Evolutionary conservation across 2,888 invertebrate genomes (phyloP).

Genomic region (Nymphalis polychloros): DNA sequence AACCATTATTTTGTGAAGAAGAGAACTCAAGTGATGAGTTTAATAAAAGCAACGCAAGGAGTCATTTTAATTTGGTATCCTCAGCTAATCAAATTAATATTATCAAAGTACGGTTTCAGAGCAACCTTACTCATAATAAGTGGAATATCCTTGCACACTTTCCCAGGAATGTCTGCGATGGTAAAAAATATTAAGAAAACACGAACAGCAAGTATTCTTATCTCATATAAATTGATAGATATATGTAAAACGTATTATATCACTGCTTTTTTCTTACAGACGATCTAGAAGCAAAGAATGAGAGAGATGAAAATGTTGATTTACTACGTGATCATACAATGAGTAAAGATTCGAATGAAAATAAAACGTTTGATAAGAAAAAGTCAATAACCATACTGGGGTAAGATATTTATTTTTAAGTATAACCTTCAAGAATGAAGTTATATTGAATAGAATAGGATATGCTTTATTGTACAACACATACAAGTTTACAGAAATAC

Average conservation of each 20-base stretch:
- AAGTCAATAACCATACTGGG: constrained; percentile 23
- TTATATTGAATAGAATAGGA: too few relatives aligned
- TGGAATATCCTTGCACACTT: constrained; percentile 81
- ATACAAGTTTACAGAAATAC: too few relatives aligned
- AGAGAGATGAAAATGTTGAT: constrained; percentile 51
- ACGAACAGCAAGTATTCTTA: constrained; percentile 71
- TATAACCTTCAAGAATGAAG: too few relatives aligned
- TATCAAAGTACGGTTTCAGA: constrained; percentile 82
- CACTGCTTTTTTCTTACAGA: constrained; percentile 47
- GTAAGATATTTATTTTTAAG: constrained; percentile 12
- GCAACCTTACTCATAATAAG: constrained; percentile 83
- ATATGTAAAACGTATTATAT: constrained; percentile 1
- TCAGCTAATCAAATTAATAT: constrained; percentile 73
- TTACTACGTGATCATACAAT: constrained; percentile 46
- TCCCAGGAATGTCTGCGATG: constrained; percentile 83
- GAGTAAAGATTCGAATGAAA: constrained; percentile 18
- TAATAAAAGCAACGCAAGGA: constrained; percentile 83
- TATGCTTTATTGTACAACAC: too few relatives aligned
- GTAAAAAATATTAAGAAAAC: constrained; percentile 57
- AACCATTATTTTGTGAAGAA: constrained; percentile 83
- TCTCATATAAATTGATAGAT: constrained; percentile 33
- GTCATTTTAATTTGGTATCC: constrained; percentile 82
- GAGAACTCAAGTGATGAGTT: constrained; percentile 83
- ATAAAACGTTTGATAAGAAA: constrained; percentile 18
- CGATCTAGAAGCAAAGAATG: constrained; percentile 44